These are phyloP conservation scores for Halocynthia aurantium DNA, from an alignment of 23 tunicate species.

Conservation along the genomic window DNA sequence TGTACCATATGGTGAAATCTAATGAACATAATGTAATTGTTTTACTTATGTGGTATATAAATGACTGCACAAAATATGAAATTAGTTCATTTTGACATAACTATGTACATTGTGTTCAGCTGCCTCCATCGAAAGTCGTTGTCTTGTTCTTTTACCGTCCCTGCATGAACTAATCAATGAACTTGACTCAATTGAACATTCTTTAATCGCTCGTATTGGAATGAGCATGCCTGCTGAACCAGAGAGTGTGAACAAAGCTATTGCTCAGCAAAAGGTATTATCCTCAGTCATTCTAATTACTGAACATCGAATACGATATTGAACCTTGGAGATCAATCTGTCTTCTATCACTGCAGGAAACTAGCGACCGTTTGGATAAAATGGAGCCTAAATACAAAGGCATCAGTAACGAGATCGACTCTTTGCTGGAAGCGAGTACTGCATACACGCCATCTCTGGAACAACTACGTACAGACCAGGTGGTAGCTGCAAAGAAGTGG, in stretches of 20 bases:
- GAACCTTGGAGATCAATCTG: too few species aligned
- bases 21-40: background rate
- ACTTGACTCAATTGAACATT: slow-evolving; percentile 46
- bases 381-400: slow-evolving; percentile 20
- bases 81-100: background rate
- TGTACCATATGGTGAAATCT: background rate
- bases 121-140: slow-evolving; percentile 21
- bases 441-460: slow-evolving; percentile 1
- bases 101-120: slow-evolving; percentile 16
- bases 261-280: slow-evolving; percentile 57
- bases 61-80: background rate
- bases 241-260: slow-evolving; percentile 43
- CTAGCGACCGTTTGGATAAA: slow-evolving; percentile 4
- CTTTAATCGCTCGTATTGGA: slow-evolving; percentile 48
- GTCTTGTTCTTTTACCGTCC: slow-evolving; percentile 3
- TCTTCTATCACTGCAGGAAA: background rate
- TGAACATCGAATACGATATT: background rate
- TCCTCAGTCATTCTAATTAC: background rate
- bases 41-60: background rate
- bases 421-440: background rate
- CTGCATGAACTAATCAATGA: slow-evolving; percentile 30
- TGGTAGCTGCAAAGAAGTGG: slow-evolving; percentile 19
- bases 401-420: slow-evolving; percentile 5
- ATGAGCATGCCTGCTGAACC: slow-evolving; percentile 48
- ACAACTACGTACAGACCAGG: background rate